phyloP scores from a whole-genome alignment of 2,797 vertebrate genomes.

The Galaxias olidus region DNA sequence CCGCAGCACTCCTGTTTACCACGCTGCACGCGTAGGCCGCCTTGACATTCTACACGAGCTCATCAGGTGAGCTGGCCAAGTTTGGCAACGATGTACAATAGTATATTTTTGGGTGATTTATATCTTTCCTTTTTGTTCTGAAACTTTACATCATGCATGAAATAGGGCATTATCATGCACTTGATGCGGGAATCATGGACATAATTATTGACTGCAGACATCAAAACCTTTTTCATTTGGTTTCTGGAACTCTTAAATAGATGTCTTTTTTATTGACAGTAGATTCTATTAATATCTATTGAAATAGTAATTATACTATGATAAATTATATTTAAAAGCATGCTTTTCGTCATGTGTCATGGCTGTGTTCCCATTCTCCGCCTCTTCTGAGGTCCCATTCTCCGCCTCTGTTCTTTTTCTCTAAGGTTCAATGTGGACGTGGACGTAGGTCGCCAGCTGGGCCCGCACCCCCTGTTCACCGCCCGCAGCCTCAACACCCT shows the following conservation, averaged over 20 bases:
- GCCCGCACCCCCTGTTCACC: slow-evolving; percentile 72
- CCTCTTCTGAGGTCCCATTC: not conserved
- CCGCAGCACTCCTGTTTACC: slow-evolving; percentile 92
- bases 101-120: too few species aligned
- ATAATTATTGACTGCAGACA: too few species aligned
- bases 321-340: too few species aligned
- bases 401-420: not conserved
- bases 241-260: too few species aligned
- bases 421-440: slow-evolving; percentile 88
- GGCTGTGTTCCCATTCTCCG: not conserved
- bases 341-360: too few species aligned
- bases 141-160: not conserved
- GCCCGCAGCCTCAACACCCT: slow-evolving; percentile 85
- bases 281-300: too few species aligned
- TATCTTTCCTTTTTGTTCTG: too few species aligned
- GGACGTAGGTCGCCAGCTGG: slow-evolving; percentile 86
- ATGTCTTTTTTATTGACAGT: too few species aligned
- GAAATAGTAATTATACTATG: too few species aligned
- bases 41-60: slow-evolving; percentile 87
- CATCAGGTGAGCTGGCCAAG: slow-evolving; percentile 77
- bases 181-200: too few species aligned
- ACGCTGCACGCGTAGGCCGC: slow-evolving; percentile 84
- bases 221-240: too few species aligned
- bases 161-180: not conserved
- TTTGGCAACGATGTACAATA: too few species aligned